Evolutionary conservation across 1,140 invertebrate genomes (phyloP).

Genomic region (Harpegnathos saltator): DNA sequence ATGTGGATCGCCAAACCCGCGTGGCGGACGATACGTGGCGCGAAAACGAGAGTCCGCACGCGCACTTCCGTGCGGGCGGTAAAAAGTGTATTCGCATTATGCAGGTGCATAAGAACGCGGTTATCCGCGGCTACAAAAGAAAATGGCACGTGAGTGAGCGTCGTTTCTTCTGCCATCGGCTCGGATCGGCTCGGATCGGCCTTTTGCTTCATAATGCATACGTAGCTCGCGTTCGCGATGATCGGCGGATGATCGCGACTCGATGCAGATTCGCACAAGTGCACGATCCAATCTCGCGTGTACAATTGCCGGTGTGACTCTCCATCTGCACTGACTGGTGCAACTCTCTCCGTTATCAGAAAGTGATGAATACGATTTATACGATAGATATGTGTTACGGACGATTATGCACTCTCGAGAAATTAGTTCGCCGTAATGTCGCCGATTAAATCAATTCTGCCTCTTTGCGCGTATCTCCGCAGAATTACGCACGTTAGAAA

Average conservation of each 20-base stretch:
- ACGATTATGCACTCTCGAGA: background rate
- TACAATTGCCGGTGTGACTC: background rate
- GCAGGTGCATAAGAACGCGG: background rate
- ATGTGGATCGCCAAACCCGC: constrained; percentile 9
- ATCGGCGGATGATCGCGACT: background rate
- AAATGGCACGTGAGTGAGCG: background rate
- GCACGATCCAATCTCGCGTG: background rate
- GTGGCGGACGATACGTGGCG: background rate
- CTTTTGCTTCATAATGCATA: constrained; percentile 1
- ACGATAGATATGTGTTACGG: background rate
- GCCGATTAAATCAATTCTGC: background rate
- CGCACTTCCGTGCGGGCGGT: constrained; percentile 16
- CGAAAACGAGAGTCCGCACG: constrained; percentile 28
- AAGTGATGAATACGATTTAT: background rate
- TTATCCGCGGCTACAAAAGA: background rate
- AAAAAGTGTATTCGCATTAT: constrained; percentile 5
- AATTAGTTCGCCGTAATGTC: background rate
- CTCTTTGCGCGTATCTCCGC: background rate
- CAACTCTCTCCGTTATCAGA: background rate
- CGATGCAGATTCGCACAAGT: constrained; percentile 10
- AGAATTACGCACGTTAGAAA: constrained; percentile 8
- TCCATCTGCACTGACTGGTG: background rate
- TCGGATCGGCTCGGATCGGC: too few species aligned
- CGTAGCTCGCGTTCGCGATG: background rate
- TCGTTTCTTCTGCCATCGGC: background rate